These are phyloP conservation scores for Apteryx mantelli DNA, from an alignment of 2,113 vertebrate genomes.

Conservation along the genomic window DNA sequence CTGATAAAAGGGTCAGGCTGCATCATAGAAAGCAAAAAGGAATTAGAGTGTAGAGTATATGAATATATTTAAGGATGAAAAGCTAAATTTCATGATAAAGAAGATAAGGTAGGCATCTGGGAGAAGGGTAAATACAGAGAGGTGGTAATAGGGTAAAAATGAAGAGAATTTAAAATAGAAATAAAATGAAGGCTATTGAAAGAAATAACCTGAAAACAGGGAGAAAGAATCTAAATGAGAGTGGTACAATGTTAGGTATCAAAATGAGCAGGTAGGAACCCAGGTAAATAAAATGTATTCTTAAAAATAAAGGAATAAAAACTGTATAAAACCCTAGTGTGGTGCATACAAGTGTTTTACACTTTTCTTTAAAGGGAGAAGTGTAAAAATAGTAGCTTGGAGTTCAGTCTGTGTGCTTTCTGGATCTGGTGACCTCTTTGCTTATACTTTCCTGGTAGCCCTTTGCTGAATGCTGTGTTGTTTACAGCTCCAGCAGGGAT, in stretches of 20 bases:
- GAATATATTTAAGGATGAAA: conserved; percentile 4
- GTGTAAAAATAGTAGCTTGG: neutral
- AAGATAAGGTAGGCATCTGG: neutral
- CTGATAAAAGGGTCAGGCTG: conserved; percentile 16
- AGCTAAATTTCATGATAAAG: neutral
- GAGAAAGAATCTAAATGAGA: neutral
- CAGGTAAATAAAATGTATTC: neutral
- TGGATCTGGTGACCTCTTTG: neutral
- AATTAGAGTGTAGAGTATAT: neutral
- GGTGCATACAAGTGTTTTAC: neutral
- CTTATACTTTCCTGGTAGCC: neutral
- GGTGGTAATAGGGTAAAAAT: neutral
- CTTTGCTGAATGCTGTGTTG: neutral
- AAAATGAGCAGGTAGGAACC: neutral
- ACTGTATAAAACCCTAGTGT: fast-evolving
- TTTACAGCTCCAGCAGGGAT: neutral
- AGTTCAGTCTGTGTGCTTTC: neutral
- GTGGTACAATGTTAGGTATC: neutral
- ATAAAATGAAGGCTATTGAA: neutral
- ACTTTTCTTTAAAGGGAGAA: neutral
- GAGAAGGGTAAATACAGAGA: neutral
- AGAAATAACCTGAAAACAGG: neutral
- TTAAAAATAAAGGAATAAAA: neutral
- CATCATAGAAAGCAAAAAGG: neutral
- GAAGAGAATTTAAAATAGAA: neutral